phyloP scores from a whole-genome alignment of 2,797 vertebrate species.

The Spondyliosoma cantharus region DNA sequence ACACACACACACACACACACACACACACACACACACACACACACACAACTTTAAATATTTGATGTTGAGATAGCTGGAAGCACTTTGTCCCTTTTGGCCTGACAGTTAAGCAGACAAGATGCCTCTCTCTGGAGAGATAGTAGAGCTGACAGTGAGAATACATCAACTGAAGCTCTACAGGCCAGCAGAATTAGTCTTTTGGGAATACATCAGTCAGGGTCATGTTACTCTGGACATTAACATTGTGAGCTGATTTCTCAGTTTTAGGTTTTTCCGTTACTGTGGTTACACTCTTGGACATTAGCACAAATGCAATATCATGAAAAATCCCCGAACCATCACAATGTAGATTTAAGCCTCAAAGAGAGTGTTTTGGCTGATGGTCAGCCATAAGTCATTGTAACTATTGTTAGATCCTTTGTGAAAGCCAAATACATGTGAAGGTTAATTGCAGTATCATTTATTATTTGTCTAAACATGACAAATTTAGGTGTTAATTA shows the following conservation, averaged over 20 bases:
- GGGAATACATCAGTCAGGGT: conserved; percentile 20
- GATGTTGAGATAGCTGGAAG: conserved; percentile 44
- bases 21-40: conserved; percentile 16
- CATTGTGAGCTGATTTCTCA: background rate
- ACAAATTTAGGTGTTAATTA: conserved; percentile 21
- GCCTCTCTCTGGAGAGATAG: conserved; percentile 39
- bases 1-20: background rate
- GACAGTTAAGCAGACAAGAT: conserved; percentile 35
- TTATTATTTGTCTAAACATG: conserved; percentile 47
- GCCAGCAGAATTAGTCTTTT: conserved; percentile 24
- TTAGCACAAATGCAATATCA: conserved; percentile 24
- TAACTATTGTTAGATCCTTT: conserved; percentile 26
- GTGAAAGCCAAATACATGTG: conserved; percentile 40
- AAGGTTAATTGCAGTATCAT: conserved; percentile 49
- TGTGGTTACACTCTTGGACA: background rate
- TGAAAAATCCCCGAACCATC: background rate
- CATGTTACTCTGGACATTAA: background rate
- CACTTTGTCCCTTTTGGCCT: conserved; percentile 24
- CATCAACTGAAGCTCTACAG: conserved; percentile 35
- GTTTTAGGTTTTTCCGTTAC: background rate
- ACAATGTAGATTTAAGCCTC: conserved; percentile 8
- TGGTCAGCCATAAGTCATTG: conserved; percentile 10
- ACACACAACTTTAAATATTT: conserved; percentile 57
- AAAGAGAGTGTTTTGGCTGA: conserved; percentile 10
- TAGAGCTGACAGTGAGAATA: conserved; percentile 27